Evolutionary conservation across 2,113 vertebrate species (phyloP), one percentile per base, ranked within the genome.

Genomic region (Platichthys flesus): DNA sequence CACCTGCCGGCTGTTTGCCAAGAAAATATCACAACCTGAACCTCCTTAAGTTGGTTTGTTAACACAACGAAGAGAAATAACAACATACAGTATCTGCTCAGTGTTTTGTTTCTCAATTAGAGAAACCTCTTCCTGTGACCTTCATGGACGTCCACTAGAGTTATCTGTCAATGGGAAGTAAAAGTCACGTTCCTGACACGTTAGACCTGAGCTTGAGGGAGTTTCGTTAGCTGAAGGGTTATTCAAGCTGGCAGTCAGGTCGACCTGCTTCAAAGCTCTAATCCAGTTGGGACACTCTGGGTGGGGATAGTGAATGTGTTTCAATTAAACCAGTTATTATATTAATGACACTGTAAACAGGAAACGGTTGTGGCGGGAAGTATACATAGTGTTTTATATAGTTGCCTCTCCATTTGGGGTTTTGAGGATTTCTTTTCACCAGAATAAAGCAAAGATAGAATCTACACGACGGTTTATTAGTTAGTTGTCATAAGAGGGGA

Each of bases 121-220:
- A n/a, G 51, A 52, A 42, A 2, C 21, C 31, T 58, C 54, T n/a
- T 61, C 58, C 24, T 71, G 49, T n/a, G 20, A 24, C 3, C 23
- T 35, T 18, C 5, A 16, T 8, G 37, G 21, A 66, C 12, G 13
- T 47, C 45, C 31, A 31, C 31, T 31, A 31, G 31, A 31, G 31
- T 31, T 31, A 31, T 31, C 6, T 31, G 1, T 31, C 31, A 2
- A 5, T 31, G 31, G 31, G 31, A 31, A 31, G 31, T 31, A 7
- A n/a, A n/a, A n/a, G n/a, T n/a, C n/a, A n/a, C n/a, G 23, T 23
- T 31, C 28, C 28, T 31, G 28, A 31, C 37, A 68, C 28, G 52
- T 59, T 64, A 20, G n/a, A 54, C 66, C 71, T 49, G 66, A 57
- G 9, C 13, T 24, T 24, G 16, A 61, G 28, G 70, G 77, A 55